Evolutionary conservation across 2,113 vertebrate species (phyloP).

Genomic region (Myrmophylax atrothorax): DNA sequence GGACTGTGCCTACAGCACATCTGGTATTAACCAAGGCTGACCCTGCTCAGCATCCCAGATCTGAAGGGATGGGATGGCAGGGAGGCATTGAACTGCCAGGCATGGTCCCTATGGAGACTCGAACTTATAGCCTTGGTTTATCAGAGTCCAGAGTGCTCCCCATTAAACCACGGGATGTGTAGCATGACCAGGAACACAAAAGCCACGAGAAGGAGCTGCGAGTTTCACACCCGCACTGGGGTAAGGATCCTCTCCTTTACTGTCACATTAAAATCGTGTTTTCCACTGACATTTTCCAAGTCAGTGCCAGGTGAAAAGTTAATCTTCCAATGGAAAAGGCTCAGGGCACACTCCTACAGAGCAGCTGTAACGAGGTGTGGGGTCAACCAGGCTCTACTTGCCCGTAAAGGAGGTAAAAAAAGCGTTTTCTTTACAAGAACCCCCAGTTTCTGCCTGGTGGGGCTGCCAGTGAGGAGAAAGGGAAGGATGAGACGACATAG

Average conservation of each 20-base stretch:
- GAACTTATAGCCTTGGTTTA: too few relatives aligned
- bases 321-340: background rate
- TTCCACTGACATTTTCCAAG: background rate
- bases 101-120: too few relatives aligned
- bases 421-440: background rate
- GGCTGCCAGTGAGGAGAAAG: background rate
- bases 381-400: background rate
- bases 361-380: background rate
- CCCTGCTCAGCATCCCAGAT: too few relatives aligned
- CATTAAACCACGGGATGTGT: too few relatives aligned
- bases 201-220: fast-evolving
- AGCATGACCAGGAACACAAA: fast-evolving
- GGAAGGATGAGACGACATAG: too few relatives aligned
- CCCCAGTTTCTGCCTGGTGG: fast-evolving
- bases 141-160: too few relatives aligned
- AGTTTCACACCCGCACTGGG: background rate
- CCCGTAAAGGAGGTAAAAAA: background rate
- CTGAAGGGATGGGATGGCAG: too few relatives aligned
- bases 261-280: fast-evolving
- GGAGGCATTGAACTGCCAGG: too few relatives aligned
- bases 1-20: too few relatives aligned
- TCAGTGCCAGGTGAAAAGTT: background rate
- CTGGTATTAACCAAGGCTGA: too few relatives aligned
- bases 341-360: background rate
- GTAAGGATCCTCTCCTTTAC: fast-evolving